A percentile compares a stretch with the other conserved stretches of the same genome.
Evolutionary conservation across 2,113 vertebrate genomes (phyloP).

Genomic region (Bubo blakistoni): DNA sequence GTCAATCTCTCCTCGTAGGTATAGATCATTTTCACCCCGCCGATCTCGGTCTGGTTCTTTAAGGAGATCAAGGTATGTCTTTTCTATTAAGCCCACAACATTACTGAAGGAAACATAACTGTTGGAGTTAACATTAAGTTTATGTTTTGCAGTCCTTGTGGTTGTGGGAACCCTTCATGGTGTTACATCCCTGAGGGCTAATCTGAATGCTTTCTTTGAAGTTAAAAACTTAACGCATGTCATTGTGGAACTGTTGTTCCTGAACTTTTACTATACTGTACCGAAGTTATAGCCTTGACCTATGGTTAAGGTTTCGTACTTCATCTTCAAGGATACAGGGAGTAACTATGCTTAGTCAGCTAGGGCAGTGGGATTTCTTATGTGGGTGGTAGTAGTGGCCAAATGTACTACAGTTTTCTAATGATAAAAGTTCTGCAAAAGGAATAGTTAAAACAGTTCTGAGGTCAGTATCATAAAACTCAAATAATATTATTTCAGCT

Average conservation of each 20-base stretch:
- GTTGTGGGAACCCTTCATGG: neutral
- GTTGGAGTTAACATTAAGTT: neutral
- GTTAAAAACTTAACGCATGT: rapidly evolving
- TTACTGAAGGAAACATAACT: rapidly evolving
- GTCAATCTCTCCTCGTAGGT: constrained; percentile 81
- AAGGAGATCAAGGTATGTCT: constrained; percentile 80
- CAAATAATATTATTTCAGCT: neutral
- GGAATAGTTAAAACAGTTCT: rapidly evolving
- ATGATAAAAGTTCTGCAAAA: neutral
- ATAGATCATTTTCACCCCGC: constrained; percentile 78
- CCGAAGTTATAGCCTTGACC: rapidly evolving
- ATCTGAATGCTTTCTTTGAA: neutral
- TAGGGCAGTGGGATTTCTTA: neutral
- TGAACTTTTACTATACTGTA: rapidly evolving
- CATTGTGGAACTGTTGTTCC: neutral
- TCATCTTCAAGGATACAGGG: neutral
- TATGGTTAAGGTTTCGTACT: neutral
- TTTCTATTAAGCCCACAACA: rapidly evolving
- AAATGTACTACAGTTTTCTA: neutral
- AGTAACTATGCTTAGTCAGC: rapidly evolving
- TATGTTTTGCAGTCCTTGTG: rapidly evolving
- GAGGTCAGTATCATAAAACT: neutral
- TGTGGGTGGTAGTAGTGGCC: rapidly evolving
- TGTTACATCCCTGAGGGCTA: rapidly evolving
- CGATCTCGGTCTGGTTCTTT: constrained; percentile 80